Base-by-base conservation (phyloP, 2,888 invertebrate species). In the Trichopoda pennipes region DNA sequence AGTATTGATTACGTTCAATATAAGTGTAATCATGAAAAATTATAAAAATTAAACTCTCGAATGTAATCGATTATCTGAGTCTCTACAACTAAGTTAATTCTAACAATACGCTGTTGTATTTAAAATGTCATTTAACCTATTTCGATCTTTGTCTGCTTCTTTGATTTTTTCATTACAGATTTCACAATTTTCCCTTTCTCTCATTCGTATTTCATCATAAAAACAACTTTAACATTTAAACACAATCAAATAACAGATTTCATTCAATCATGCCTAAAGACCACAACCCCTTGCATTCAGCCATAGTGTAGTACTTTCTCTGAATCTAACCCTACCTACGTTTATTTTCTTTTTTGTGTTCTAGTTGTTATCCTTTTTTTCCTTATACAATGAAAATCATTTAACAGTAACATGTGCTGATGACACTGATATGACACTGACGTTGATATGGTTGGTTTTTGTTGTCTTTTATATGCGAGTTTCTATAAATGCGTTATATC, bases 381-480 rank as follows among this genome's bases (percentile, higher is more conserved):
- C 32, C 16, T 38, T 47, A 60, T 14, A 58, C 44, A 80, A 70
- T 64, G 79, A 79, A 82, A 82, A 82, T 81, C 69, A 82, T 82
- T 82, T 79, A 72, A 75, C 75, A 82, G 75, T 79, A 76, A 82
- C 82, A 82, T 82, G 82, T 82, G 82, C 82, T 82, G 82, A 82
- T 82, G 82, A 79, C 82, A 81, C 78, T 78, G 81, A 81, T 81
- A 78, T 75, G 78, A 81, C 74, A 82, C 79, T 82, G 82, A 82
- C 82, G 82, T 82, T 79, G 79, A 82, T 82, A 76, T 58, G 70
- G 49, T 69, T 56, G 75, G 72, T 76, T 66, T 75, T 35, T 53
- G 28, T 53, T 55, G 38, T 19, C 35, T 35, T 47, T 7, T 56
- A 32, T 21, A 23, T 12, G 17, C 3, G 19, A 23, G 17, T 35